Evolutionary conservation across 2,113 vertebrate species (phyloP).

Genomic region (Sinocyclocheilus anophthalmus): DNA sequence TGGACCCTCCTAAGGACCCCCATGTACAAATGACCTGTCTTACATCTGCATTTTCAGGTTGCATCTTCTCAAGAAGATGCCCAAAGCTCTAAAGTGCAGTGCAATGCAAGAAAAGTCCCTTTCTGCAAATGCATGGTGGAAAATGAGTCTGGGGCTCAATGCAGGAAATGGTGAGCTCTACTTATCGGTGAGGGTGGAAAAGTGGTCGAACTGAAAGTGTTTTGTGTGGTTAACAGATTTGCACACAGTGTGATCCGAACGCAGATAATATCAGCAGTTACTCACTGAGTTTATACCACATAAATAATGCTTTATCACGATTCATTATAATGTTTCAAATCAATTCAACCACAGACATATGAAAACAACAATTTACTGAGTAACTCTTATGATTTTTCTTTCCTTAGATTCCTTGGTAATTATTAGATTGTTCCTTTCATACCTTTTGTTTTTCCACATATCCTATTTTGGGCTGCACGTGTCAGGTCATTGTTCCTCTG

Average conservation of each 20-base stretch:
- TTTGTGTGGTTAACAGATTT: constrained; percentile 33
- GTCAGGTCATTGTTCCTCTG: too few relatives aligned
- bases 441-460: neutral
- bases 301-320: constrained; percentile 1
- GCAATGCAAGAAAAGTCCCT: constrained; percentile 16
- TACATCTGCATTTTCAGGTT: neutral
- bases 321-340: neutral
- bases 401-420: neutral
- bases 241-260: constrained; percentile 26
- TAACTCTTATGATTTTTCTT: neutral
- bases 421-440: neutral
- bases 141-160: constrained; percentile 30
- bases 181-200: constrained; percentile 1
- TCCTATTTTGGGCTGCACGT: neutral
- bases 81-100: too few relatives aligned
- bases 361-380: neutral
- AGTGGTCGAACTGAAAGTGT: neutral
- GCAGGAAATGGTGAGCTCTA: constrained; percentile 10
- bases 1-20: neutral
- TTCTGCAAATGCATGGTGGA: constrained; percentile 30
- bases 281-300: neutral
- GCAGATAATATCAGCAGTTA: constrained; percentile 7
- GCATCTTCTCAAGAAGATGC: neutral
- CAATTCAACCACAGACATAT: neutral
- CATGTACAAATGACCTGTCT: neutral